A percentile compares a stretch with the other conserved stretches of the same genome.
Conservation (phyloP, 2,888 invertebrate species). For the Drosophila eohydei region DNA sequence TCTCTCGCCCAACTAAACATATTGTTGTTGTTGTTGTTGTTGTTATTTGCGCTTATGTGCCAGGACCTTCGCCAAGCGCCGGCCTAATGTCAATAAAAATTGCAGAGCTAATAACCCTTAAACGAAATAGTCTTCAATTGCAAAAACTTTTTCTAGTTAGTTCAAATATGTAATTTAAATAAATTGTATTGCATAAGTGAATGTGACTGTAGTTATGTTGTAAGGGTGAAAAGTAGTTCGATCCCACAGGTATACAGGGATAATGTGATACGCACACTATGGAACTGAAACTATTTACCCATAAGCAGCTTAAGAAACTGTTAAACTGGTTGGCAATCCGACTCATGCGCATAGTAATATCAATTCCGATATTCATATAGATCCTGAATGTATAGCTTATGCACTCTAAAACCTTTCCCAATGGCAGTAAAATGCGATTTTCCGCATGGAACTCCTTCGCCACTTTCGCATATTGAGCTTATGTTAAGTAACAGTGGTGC, state of each 20-base stretch:
- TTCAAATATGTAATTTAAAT: slow-evolving; percentile 9
- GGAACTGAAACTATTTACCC: no score
- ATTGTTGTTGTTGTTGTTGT: slow-evolving; percentile 22
- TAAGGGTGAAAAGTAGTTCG: no score
- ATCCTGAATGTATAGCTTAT: not conserved
- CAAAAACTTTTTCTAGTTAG: not conserved
- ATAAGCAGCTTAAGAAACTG: not conserved
- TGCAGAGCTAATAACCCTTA: slow-evolving; percentile 7
- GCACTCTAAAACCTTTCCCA: not conserved
- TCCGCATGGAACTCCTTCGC: no score
- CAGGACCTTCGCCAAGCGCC: slow-evolving; percentile 26
- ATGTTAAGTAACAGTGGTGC: slow-evolving; percentile 1
- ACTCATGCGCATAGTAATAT: no score
- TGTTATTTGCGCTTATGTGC: slow-evolving; percentile 5
- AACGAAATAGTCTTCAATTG: not conserved
- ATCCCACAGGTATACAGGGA: no score
- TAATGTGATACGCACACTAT: no score
- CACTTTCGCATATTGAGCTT: not conserved
- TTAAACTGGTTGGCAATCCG: not conserved
- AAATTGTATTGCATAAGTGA: slow-evolving; percentile 5
- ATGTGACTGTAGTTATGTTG: not conserved
- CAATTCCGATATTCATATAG: not conserved
- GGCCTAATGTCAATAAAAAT: slow-evolving; percentile 33
- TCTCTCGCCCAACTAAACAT: not conserved
- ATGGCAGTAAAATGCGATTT: not conserved